Evolutionary conservation across 2,113 vertebrate species (phyloP), one percentile per base, ranked within the genome.

Genomic region (Tiliqua scincoides): DNA sequence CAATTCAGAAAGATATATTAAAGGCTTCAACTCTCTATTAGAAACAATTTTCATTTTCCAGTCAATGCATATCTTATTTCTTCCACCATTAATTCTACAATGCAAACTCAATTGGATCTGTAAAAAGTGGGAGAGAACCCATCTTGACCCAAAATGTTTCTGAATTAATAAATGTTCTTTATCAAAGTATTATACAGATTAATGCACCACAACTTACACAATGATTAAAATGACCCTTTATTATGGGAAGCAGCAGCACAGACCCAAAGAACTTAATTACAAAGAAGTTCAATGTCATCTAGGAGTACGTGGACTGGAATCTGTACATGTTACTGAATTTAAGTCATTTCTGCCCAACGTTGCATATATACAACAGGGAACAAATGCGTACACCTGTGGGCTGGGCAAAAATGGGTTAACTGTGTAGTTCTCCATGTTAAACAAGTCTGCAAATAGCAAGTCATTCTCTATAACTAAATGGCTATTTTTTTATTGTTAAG

Each of bases 181-280:
- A 96, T 96, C 94, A 95, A 96, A 95, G 89, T 95, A 95, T 96
- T 96, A 95, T 80, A 96, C 91, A 95, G 95, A 97, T 96, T 96
- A 96, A 96, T 90, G 95, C 94, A 95, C 91, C 85, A 83, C 91
- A 95, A 95, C 93, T 89, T 91, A 54, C 84, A 91, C 78, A 87
- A 96, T 97, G 92, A 97, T 96, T 96, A 96, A 96, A 97, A 97
- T 96, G 95, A 95, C 94, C 95, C 92, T 95, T 93, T 96, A 88
- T 94, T 95, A 95, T 63, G 65, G 80, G 85, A 95, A 93, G 87
- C 91, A 87, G 93, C n/a, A 88, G 88, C 88, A 88, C 30, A 92
- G 87, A 95, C 90, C 83, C 23, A 3, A 30, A 93, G 89, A 94
- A 95, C 93, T 93, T 95, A 96, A 97, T 95, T 94, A 92, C 82